Base-by-base conservation (phyloP, 2,797 vertebrate genomes). In the Silurus aristotelis region DNA sequence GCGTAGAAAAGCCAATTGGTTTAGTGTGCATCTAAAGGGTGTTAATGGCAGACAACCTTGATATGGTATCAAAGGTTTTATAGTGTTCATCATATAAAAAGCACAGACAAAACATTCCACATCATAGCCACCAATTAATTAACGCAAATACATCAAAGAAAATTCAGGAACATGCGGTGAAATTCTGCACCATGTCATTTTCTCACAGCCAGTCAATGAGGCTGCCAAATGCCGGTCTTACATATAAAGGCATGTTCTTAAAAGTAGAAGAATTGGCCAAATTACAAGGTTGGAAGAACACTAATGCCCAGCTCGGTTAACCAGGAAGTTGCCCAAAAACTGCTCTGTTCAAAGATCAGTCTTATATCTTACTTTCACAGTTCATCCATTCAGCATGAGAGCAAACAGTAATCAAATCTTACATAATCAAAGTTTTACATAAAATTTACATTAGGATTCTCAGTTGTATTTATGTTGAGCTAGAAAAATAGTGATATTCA, bases 211-310 rank as follows among this genome's bases (percentile, higher is more conserved):
- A 79, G 73, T 25, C 79, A 77, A 80, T 85, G 68, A 80, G 76
- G 48, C 38, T 58, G 79, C 84, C 79, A 86, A 86, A 88, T 84
- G 84, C 79, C 77, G 63, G 67, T 66, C 68, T 84, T 64, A 63
- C 70, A 60, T 83, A 52, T 88, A 58, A 85, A 79, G 67, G 52
- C 48, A 19, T 48, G 77, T 86, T 88, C 83, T 82, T 84, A 84
- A 88, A 85, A 2, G 31, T 75, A 43, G 81, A 83, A 81, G 73
- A 87, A 68, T 56, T 67, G 81, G 63, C 70, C 83, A 85, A 82
- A 89, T 86, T 87, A 84, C 87, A 87, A 87, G 87, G 87, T 84
- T 82, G 58, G 75, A 82, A 43, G 72, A n/a, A 58, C 80, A 31
- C 75, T 88, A 86, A 84, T 81, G 80, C 76, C 66, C 43, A 81